A percentile compares a stretch with the other conserved stretches of the same genome.
Conservation (phyloP, 1,140 invertebrate species). For the Dendroctonus valens region DNA sequence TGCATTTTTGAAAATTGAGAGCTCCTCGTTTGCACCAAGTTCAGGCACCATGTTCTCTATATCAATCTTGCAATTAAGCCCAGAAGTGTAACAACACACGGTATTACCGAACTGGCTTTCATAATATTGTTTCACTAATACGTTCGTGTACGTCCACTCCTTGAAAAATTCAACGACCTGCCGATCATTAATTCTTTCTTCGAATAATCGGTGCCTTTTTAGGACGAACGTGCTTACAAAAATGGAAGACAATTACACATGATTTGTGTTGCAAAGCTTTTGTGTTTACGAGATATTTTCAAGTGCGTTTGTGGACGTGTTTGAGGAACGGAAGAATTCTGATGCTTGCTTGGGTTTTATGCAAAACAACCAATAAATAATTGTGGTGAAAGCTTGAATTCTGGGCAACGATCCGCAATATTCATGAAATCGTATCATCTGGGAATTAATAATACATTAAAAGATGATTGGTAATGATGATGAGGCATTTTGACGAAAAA, state of each 20-base stretch:
- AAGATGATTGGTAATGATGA: no score
- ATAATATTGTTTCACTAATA: constrained; percentile 26
- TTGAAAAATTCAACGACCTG: constrained; percentile 31
- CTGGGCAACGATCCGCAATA: no score
- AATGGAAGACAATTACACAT: constrained; percentile 31
- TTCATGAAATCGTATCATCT: no score
- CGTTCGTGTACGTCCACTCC: constrained; percentile 22
- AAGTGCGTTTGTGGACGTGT: no score
- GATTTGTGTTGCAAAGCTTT: constrained; percentile 21
- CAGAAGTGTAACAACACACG: neutral
- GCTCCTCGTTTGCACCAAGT: no score
- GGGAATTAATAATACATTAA: no score
- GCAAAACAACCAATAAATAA: no score
- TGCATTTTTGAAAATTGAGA: no score
- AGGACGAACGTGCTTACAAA: constrained; percentile 23
- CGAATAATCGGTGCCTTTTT: constrained; percentile 30
- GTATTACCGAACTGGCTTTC: constrained; percentile 24
- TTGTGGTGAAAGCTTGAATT: no score
- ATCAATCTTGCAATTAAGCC: neutral
- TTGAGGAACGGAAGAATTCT: neutral
- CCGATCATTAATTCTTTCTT: constrained; percentile 29
- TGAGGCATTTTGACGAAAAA: no score
- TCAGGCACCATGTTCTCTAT: neutral
- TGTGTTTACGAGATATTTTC: constrained; percentile 13
- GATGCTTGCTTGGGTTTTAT: neutral